Evolutionary conservation across 2,113 vertebrate genomes (phyloP).

Genomic region (Candoia aspera): DNA sequence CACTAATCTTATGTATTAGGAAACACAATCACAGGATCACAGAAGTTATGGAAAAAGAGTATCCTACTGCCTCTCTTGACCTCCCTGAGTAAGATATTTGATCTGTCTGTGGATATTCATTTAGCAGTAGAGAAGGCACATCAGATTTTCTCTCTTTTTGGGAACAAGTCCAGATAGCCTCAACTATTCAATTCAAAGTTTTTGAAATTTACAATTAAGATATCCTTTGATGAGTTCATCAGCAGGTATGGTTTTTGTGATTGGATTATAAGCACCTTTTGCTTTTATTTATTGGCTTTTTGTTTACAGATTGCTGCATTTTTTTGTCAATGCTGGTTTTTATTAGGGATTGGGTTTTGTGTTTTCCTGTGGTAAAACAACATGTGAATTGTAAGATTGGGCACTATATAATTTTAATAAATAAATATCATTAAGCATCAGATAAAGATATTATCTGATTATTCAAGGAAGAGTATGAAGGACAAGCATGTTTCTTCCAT

Average conservation of each 20-base stretch:
- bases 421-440: neutral
- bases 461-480: neutral
- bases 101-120: neutral
- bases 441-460: neutral
- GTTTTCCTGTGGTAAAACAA: neutral
- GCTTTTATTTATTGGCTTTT: neutral
- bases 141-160: neutral
- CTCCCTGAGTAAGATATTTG: neutral
- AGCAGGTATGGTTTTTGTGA: neutral
- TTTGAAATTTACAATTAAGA: neutral
- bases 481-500: neutral
- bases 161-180: neutral
- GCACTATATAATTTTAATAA: neutral
- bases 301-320: neutral
- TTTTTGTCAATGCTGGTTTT: neutral
- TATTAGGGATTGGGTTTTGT: neutral
- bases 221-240: neutral
- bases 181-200: neutral
- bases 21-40: neutral
- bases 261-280: neutral
- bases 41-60: neutral
- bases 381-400: neutral
- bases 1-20: neutral
- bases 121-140: neutral
- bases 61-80: neutral